Evolutionary conservation across 2,113 vertebrate species (phyloP), one percentile per base, ranked within the genome.

Genomic region (Cavia aperea): DNA sequence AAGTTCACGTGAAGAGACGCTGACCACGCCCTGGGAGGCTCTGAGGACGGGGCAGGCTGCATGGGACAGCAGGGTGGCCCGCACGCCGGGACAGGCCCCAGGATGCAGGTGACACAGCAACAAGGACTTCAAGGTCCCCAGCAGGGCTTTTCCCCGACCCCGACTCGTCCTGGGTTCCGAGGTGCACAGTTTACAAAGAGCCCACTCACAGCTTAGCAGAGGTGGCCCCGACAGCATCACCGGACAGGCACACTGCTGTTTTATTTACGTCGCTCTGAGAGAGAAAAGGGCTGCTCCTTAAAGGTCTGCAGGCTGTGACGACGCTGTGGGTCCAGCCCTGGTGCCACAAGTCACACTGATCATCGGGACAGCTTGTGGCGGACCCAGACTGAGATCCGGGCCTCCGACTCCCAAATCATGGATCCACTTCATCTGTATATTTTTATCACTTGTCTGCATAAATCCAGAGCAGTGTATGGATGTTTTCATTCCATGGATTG

Each of bases 71-170:
- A 24, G 72, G 43, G 73, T 8, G 8, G 68, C 68, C 26, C 9
- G 8, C 62, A 3, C 3, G 29, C 81, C 16, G 19, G 62, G 16
- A 18, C 7, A 58, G 26, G 21, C 21, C 33, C 24, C 33, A 73
- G 2, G 68, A 54, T 14, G 43, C 51, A 79, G 49, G 72, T 1
- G 18, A 62, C 36, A 0, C 1, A 4, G 8, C 39, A 12, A 26
- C 56, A 8, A 0, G 33, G 73, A 9, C 16, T n/a, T 63, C 36
- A 0, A 4, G n/a, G n/a, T 33, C 46, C 43, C 31, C 11, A 2
- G 0, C 5, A 16, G 54, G 39, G 49, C n/a, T n/a, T 56, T 43
- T 51, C 21, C 1, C 19, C 75, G 39, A 13, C 23, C 43, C 9
- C 51, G 54, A 62, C 12, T n/a, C 60, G 66, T 5, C 36, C 68